phyloP scores from a whole-genome alignment of 2,797 vertebrate species.

The Melanotaenia nigrans region DNA sequence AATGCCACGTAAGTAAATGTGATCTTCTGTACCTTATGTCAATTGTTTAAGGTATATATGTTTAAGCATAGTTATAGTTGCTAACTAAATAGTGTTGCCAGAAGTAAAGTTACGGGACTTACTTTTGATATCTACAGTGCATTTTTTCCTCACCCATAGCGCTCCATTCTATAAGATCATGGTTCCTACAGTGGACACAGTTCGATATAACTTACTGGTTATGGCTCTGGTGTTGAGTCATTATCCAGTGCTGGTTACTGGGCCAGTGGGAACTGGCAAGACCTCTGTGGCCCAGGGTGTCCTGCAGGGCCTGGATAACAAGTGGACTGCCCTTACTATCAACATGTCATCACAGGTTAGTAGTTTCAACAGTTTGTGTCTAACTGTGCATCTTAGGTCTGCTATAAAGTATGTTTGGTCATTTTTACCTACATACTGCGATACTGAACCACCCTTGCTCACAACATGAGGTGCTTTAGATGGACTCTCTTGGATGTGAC shows the following conservation, averaged over 20 bases:
- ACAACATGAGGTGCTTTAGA: slow-evolving; percentile 12
- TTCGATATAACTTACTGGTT: slow-evolving; percentile 89
- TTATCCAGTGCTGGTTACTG: slow-evolving; percentile 87
- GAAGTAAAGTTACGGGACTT: background rate
- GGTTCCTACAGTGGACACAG: slow-evolving; percentile 90
- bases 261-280: slow-evolving; percentile 91
- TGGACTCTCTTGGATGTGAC: slow-evolving; percentile 6
- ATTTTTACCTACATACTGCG: slow-evolving; percentile 13
- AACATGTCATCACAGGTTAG: slow-evolving; percentile 93
- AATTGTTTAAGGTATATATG: background rate
- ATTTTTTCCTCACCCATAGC: slow-evolving; percentile 52
- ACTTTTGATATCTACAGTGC: background rate
- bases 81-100: background rate
- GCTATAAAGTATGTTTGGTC: too few species aligned
- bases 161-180: slow-evolving; percentile 87
- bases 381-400: too few species aligned
- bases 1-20: slow-evolving; percentile 80
- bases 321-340: slow-evolving; percentile 86
- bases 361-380: slow-evolving; percentile 12
- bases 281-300: slow-evolving; percentile 89
- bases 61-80: background rate
- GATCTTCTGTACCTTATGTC: background rate
- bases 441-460: slow-evolving; percentile 5
- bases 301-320: slow-evolving; percentile 83
- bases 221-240: slow-evolving; percentile 79